Base-by-base conservation (phyloP, 2,797 vertebrate species). In the Diplodus sargus region DNA sequence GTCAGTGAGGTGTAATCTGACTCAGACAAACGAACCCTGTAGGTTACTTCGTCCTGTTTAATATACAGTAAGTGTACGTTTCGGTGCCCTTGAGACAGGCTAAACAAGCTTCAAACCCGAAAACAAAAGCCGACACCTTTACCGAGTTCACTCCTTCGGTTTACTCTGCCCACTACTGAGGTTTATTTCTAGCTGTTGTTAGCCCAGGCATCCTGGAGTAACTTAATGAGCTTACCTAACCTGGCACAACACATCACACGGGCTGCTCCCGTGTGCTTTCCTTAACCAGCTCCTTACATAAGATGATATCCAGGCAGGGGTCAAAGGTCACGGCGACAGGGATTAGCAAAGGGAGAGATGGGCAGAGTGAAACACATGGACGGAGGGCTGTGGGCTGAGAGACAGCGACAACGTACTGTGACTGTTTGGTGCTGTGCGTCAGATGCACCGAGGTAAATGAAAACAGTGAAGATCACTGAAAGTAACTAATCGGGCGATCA, bases 161-260 rank as follows among this genome's bases (percentile, higher is more conserved):
- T 66, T 20, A 51, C 57, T 49, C n/a, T 30, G 74, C 52, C 13
- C 56, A 76, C 57, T 14, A 16, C 60, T 18, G 62, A 61, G n/a
- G 84, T 77, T 77, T 82, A 81, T 78, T 76, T 85, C 54, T 65
- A 45, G 78, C 34, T 67, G 74, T 68, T 75, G 70, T 75, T 30
- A 52, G 43, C 42, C 45, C 17, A 23, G 56, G 68, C 28, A n/a
- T 85, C 75, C 79, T 66, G 52, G 70, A 85, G 83, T 85, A 88
- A 86, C 63, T 72, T 91, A 93, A 93, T 92, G 82, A 91, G 92
- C 89, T 93, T 93, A 93, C 57, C 82, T 52, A 72, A 76, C 62
- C 69, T 53, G 69, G 66, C 6, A 4, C 34, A 56, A 52, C 45
- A 54, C 51, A 66, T 30, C 85, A 70, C 49, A 76, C 62, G 15